phyloP scores from a whole-genome alignment of 1,140 invertebrate species.

The Theocolax elegans region DNA sequence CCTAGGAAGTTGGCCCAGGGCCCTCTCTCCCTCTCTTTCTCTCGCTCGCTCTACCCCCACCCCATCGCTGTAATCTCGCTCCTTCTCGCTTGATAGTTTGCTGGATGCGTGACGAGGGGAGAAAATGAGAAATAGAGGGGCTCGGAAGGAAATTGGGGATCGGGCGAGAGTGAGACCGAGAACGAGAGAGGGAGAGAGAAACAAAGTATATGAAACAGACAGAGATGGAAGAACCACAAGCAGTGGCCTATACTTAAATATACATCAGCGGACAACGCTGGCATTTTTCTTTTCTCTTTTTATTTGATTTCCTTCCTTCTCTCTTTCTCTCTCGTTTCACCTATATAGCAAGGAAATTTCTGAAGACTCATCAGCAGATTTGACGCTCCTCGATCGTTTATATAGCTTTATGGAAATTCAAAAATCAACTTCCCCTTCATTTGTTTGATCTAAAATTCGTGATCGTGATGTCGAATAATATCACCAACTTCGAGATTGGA shows the following conservation, averaged over 20 bases:
- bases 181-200: too few relatives aligned
- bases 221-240: too few relatives aligned
- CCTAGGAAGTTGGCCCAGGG: slow-evolving; percentile 58
- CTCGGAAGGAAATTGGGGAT: slow-evolving; percentile 41
- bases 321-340: neutral
- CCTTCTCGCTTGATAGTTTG: slow-evolving; percentile 3
- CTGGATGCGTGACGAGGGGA: slow-evolving; percentile 43
- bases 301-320: neutral
- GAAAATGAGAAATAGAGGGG: slow-evolving; percentile 56
- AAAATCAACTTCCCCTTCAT: slow-evolving; percentile 6
- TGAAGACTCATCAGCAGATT: neutral
- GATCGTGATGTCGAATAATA: neutral
- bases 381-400: neutral
- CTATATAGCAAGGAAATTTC: too few relatives aligned
- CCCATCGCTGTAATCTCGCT: slow-evolving; percentile 29
- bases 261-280: slow-evolving; percentile 43
- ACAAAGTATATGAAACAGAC: too few relatives aligned
- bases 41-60: slow-evolving; percentile 12
- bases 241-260: slow-evolving; percentile 47
- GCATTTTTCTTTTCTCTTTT: neutral
- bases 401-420: neutral
- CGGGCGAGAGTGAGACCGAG: neutral
- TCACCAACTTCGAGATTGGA: neutral
- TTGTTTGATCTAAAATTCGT: slow-evolving; percentile 1
- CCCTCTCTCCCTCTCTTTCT: neutral